Evolutionary conservation across 2,797 vertebrate species (phyloP).

Genomic region (Buceros bicornis): DNA sequence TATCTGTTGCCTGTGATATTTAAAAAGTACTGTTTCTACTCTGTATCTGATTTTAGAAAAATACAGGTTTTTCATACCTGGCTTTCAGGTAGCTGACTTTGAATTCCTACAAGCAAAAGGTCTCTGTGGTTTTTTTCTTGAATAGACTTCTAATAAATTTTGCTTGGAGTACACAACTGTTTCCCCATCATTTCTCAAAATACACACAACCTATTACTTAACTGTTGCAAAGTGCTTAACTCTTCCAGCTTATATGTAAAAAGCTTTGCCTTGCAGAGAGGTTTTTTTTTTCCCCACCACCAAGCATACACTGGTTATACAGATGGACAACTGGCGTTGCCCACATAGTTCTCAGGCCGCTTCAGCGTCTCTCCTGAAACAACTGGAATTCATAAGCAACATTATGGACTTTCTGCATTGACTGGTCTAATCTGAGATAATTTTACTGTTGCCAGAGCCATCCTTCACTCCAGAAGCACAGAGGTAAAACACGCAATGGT

Average conservation of each 20-base stretch:
- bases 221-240: background rate
- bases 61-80: constrained; percentile 79
- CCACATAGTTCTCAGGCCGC: background rate
- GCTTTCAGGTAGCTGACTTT: constrained; percentile 80
- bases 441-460: background rate
- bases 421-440: background rate
- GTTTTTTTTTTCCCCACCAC: background rate
- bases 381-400: background rate
- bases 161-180: constrained; percentile 83
- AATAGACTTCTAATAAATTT: constrained; percentile 94
- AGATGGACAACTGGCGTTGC: background rate
- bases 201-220: rapidly evolving
- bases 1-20: constrained; percentile 85
- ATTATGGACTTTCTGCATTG: background rate
- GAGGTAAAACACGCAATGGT: background rate
- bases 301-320: background rate
- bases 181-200: constrained; percentile 49
- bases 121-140: constrained; percentile 85
- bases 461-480: background rate
- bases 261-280: background rate
- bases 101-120: constrained; percentile 85
- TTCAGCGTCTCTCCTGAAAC: background rate
- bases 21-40: constrained; percentile 84
- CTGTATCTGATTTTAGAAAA: constrained; percentile 85
- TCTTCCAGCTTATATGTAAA: background rate